Base-by-base conservation (phyloP, 2,888 invertebrate species). In the Drosophila helvetica region DNA sequence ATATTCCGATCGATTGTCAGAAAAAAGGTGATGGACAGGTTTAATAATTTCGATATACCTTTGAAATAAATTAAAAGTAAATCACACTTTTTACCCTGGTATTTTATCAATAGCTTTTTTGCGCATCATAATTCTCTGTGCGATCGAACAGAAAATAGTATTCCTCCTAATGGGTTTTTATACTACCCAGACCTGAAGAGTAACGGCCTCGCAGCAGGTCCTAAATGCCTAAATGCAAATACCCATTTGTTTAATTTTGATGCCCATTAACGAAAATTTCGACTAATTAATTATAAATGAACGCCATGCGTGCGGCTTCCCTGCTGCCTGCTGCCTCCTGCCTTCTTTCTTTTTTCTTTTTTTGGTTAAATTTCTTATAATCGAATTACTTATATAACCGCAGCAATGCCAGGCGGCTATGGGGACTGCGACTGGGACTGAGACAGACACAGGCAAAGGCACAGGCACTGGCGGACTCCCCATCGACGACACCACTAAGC, bases 331-430 rank as follows among this genome's bases (percentile, higher is more conserved):
- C 22, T 22, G 22, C 22, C 22, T 22, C 3, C 22, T 18, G 8
- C n/a, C 18, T 19, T 22, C 9, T 43, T 33, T 48, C 48, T 33
- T 17, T 9, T 55, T 54, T 51, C 66, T 27, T 54, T 62, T 68
- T 64, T 58, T 59, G 19, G 50, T 55, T 57, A 54, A 73, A 75
- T 75, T 79, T 75, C 65, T 65, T 74, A 75, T 87, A 87, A 87
- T 84, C 87, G 82, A 87, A 84, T 82, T 84, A 86, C 87, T 81
- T 75, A 77, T 70, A 74, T 75, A 77, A 80, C 87, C 88, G 47
- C 82, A 74, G 72, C 63, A 75, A 55, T 51, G 73, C 27, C 57
- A 73, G 59, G 54, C 17, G 25, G 17, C 10, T 6, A 9, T 3
- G 25, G 43, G 10, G 15, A 19, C 33, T 3, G 25, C 3, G 15